These are phyloP conservation scores for Malurus elegans DNA, from an alignment of 2,113 vertebrate species.

Conservation along the genomic window DNA sequence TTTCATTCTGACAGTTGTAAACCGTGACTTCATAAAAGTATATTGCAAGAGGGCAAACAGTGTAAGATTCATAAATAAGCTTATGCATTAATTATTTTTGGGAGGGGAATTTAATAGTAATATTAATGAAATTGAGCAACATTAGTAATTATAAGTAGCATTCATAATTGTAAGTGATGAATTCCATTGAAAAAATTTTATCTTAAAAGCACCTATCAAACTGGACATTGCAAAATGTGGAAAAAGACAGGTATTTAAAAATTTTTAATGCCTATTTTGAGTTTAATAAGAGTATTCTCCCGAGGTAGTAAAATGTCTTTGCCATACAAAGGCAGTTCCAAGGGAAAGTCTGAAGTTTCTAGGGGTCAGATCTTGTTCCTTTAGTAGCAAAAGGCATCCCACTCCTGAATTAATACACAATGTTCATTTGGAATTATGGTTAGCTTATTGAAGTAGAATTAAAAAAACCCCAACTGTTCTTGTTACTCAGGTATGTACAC, in stretches of 20 bases:
- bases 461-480: fast-evolving
- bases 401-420: background rate
- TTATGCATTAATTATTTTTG: background rate
- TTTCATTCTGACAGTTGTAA: background rate
- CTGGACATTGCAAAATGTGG: background rate
- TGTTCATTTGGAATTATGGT: background rate
- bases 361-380: background rate
- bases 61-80: background rate
- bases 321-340: background rate
- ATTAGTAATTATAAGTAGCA: background rate
- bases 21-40: background rate
- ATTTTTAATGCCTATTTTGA: background rate
- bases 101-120: background rate
- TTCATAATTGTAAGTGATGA: background rate
- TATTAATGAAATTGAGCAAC: background rate
- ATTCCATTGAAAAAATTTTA: background rate
- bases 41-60: background rate
- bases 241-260: background rate
- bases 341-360: background rate
- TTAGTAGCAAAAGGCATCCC: background rate
- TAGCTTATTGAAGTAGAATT: background rate
- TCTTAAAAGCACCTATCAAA: background rate
- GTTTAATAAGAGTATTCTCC: background rate
- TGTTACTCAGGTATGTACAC: background rate
- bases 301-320: background rate